Evolutionary conservation across 2,113 vertebrate species (phyloP), one percentile per base, ranked within the genome.

Genomic region (Marcusenius ussheri): DNA sequence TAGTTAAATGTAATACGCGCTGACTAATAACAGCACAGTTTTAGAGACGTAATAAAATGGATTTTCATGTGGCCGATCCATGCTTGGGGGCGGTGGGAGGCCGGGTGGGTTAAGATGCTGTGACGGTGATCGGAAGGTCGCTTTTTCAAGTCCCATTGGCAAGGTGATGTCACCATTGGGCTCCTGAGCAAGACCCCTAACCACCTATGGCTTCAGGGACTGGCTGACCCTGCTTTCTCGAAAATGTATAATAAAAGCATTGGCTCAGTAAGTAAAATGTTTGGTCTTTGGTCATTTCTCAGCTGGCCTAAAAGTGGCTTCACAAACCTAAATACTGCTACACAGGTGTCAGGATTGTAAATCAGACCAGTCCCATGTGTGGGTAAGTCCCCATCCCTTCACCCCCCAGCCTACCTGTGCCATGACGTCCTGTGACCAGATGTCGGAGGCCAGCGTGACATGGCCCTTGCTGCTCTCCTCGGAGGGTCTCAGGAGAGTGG

Each of bases 351-450:
- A 24, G 39, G 80, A 83, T 31, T 80, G 35, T 47, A 45, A 47
- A 45, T 84, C 45, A 84, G 83, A 84, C 19, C 7, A 21, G 45
- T 83, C 80, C 9, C 83, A 24, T 42, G 4, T 80, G n/a, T 70
- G 31, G 70, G 39, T 39, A 39, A 80, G 62, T 70, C 35, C 74
- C 5, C 10, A 35, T 35, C 13, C 35, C 74, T 19, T 92, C 89
- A 94, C 99, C 98, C 97, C 15, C 74, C 35, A 35, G n/a, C 92
- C 89, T 94, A 99, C 98, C 98, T 99, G 98, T 17, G 98, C 98
- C 98, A 99, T 99, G 93, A 99, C 98, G 15, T 99, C 98, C 0
- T 99, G 98, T 89, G 98, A 99, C 98, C 98, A 99, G 96, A 99
- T 99, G 95, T 99, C 98, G 0, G 98, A 98, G 27, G 97, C 98